Evolutionary conservation across 1,140 invertebrate genomes (phyloP), one percentile per base, ranked within the genome.

Genomic region (Harpegnathos saltator): DNA sequence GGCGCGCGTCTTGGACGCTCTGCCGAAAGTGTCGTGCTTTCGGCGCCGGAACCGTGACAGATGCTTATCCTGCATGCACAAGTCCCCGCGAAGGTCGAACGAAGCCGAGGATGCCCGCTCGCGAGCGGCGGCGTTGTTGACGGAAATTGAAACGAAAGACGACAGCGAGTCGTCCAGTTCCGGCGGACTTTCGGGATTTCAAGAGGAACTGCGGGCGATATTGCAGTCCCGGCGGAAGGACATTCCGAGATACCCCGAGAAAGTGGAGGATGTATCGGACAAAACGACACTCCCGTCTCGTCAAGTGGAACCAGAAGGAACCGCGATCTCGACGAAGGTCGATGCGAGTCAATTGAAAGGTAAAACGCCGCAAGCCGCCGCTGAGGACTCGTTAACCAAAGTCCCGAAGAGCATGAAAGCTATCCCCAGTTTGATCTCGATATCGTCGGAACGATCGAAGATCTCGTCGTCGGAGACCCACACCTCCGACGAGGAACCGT

Each of bases 401-500:
- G n/a, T 22, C 24, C 24, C 24, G 0, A 59, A 59, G 19, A 69
- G n/a, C 1, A 15, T 11, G 9, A 44, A 29, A n/a, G 44, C 58
- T 17, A 12, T n/a, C 9, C 26, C 85, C 7, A 12, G 48, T 3
- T 71, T 24, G 33, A 44, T 80, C 24, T 80, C 75, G 38, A 65
- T 29, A 11, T 91, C 90, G 7, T 44, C 75, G 14, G 86, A 89
- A 22, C 62, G 59, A 15, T 85, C 86, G 1, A 90, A 85, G 56
- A 26, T 78, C 7, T 83, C 63, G 1, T 54, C 82, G 0, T 83
- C 78, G 14, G 86, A 82, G 3, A 63, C 56, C 26, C 83, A 85
- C 11, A 89, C 89, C 48, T 90, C 91, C 1, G 92, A 91, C 33
- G 89, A 90, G 0, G 92, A 91, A n/a, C 89, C 90, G 11, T 85